A percentile compares a stretch with the other conserved stretches of the same genome.
phyloP scores from a whole-genome alignment of 2,113 vertebrate species.

The Coptodon bakossiorum region DNA sequence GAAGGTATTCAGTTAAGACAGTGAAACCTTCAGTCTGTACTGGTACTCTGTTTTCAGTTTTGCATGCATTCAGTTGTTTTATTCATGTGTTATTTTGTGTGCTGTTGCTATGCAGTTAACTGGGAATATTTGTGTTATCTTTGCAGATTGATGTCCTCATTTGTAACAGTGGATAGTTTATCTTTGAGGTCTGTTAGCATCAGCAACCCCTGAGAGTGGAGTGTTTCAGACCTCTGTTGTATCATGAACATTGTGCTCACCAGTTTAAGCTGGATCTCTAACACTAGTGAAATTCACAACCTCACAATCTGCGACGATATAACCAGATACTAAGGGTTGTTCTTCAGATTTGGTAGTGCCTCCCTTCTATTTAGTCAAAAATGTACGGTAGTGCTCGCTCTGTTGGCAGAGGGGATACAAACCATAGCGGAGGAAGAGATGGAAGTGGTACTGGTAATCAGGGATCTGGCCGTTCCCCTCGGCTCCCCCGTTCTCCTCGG shows the following conservation, averaged over 20 bases:
- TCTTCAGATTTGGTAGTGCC: background rate
- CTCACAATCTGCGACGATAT: background rate
- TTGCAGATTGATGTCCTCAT: constrained; percentile 32
- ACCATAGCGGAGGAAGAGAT: constrained; percentile 71
- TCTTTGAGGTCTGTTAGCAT: background rate
- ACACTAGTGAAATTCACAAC: background rate
- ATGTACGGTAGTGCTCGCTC: constrained; percentile 97
- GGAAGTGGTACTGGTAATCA: constrained; percentile 66
- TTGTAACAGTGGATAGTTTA: background rate
- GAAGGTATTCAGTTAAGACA: background rate
- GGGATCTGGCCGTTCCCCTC: constrained; percentile 90
- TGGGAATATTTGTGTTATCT: background rate
- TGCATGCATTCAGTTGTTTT: background rate
- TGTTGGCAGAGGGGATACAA: constrained; percentile 87
- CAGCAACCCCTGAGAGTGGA: background rate
- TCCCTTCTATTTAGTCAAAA: constrained; percentile 11
- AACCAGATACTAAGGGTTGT: background rate
- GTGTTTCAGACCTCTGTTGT: background rate
- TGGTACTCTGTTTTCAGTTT: background rate
- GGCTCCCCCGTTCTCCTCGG: constrained; percentile 91
- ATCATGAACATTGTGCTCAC: constrained; percentile 17
- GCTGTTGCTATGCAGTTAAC: background rate
- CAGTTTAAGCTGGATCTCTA: constrained; percentile 16
- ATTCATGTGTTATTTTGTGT: background rate
- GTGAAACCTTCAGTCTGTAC: background rate